These are phyloP conservation scores for Himantopus leucocephalus DNA, from an alignment of 2,113 vertebrate species.

Conservation along the genomic window DNA sequence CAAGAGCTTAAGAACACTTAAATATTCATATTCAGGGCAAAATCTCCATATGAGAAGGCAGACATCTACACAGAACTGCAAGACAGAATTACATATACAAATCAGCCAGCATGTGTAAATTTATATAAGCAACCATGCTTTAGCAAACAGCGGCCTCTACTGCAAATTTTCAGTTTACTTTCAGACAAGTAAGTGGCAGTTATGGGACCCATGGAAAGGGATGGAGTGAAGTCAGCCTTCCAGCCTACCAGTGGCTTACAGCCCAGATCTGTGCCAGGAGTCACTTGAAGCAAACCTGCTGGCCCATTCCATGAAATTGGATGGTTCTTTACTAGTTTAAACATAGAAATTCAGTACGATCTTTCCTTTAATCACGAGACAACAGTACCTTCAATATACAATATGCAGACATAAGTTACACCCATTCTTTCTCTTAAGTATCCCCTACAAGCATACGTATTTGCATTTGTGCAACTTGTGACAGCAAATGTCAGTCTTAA, in stretches of 20 bases:
- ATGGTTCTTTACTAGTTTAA: accelerated
- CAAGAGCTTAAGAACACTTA: neutral
- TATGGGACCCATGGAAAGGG: neutral
- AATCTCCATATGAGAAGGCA: neutral
- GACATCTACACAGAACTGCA: neutral
- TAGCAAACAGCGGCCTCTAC: neutral
- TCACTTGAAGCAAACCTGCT: neutral
- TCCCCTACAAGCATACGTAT: accelerated
- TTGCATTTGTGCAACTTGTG: neutral
- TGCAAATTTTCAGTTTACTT: neutral
- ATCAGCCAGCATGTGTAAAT: neutral
- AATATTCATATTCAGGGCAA: neutral
- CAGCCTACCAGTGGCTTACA: neutral
- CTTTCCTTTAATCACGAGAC: neutral
- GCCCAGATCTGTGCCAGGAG: neutral
- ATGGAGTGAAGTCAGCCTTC: neutral
- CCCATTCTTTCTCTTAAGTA: neutral
- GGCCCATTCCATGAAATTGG: accelerated
- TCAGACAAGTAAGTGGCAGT: neutral
- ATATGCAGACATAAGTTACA: accelerated
- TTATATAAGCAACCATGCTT: accelerated
- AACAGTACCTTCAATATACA: neutral
- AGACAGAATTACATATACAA: neutral
- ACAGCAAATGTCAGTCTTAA: neutral
- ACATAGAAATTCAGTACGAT: accelerated